Evolutionary conservation across 1,140 invertebrate species (phyloP).

Genomic region (Drosophila auraria): DNA sequence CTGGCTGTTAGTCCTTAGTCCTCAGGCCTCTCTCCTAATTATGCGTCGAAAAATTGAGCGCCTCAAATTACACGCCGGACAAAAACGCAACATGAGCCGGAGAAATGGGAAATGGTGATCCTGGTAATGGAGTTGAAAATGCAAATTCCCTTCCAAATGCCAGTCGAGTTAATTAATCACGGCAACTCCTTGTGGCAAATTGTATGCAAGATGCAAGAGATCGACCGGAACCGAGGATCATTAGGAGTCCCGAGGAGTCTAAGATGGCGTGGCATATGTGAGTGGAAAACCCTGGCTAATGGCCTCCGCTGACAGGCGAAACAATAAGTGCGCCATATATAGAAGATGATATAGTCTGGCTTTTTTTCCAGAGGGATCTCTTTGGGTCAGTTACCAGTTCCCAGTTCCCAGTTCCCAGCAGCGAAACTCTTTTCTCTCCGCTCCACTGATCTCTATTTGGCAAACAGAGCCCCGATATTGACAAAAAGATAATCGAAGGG

Average conservation of each 20-base stretch:
- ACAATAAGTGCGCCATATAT: conserved; percentile 28
- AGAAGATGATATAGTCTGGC: background rate
- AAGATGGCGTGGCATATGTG: conserved; percentile 47
- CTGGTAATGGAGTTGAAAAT: conserved; percentile 53
- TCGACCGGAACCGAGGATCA: conserved; percentile 73
- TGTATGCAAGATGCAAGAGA: conserved; percentile 32
- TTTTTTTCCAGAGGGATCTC: conserved; percentile 2
- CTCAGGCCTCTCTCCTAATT: conserved; percentile 53
- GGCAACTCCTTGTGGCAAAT: conserved; percentile 63
- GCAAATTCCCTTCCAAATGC: conserved; percentile 55
- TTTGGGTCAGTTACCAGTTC: background rate
- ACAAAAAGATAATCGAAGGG: conserved; percentile 66
- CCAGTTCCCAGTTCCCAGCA: conserved; percentile 1
- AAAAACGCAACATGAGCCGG: conserved; percentile 69
- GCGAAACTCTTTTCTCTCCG: conserved; percentile 60
- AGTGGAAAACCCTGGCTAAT: conserved; percentile 59
- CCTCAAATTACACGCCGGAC: conserved; percentile 59
- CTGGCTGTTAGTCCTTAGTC: conserved; percentile 12
- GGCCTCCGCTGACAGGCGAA: conserved; percentile 45
- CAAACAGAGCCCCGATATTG: conserved; percentile 64
- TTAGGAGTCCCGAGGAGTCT: conserved; percentile 34
- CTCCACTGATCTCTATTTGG: conserved; percentile 59
- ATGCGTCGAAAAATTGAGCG: conserved; percentile 66
- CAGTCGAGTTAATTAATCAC: conserved; percentile 66
- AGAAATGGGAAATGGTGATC: conserved; percentile 10